Evolutionary conservation across 2,113 vertebrate genomes (phyloP).

Genomic region (Origma solitaria): DNA sequence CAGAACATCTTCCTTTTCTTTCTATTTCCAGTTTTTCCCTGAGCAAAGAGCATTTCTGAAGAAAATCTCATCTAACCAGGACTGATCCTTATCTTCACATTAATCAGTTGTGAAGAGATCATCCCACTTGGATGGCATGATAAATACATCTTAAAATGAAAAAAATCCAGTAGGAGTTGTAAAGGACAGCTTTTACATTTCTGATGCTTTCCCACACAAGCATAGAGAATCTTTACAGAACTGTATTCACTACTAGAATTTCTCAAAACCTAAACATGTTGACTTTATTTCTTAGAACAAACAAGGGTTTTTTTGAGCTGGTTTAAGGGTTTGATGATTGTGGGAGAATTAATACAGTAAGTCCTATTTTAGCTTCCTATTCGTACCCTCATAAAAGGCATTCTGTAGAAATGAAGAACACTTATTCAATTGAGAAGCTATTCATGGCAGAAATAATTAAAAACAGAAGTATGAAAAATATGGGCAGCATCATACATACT

Average conservation of each 20-base stretch:
- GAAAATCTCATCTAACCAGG: neutral
- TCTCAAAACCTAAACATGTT: neutral
- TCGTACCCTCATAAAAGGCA: neutral
- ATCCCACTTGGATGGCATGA: constrained; percentile 9
- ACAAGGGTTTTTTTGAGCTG: neutral
- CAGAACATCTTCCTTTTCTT: neutral
- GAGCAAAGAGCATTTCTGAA: neutral
- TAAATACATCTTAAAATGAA: constrained; percentile 13
- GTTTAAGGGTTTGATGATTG: neutral
- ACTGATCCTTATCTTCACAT: neutral
- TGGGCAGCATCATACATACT: neutral
- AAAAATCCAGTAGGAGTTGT: constrained; percentile 37
- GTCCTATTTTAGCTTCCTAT: neutral
- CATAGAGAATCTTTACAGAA: neutral
- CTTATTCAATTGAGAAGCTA: neutral
- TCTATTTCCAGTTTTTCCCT: neutral
- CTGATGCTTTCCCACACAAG: constrained; percentile 7
- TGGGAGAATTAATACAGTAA: neutral
- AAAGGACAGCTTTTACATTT: constrained; percentile 39
- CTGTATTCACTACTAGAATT: neutral
- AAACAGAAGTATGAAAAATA: neutral
- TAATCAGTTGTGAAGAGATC: constrained; percentile 31
- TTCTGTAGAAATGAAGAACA: neutral
- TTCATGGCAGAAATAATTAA: neutral
- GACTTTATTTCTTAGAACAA: neutral